Conservation (phyloP, 2,888 invertebrate species). For the Orthosia gracilis region DNA sequence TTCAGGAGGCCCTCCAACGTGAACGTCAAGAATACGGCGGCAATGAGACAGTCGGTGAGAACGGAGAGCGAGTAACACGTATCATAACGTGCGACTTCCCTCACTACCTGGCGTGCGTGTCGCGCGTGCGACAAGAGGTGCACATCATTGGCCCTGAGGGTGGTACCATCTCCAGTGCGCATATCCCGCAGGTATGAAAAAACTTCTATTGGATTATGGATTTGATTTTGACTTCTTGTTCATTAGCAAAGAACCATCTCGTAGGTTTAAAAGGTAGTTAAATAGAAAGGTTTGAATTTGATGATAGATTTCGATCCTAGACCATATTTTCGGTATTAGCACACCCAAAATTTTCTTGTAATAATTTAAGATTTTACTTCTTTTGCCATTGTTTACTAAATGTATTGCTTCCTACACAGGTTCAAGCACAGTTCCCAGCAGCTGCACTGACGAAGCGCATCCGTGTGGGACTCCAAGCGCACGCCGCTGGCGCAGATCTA, state of each 20-base stretch:
- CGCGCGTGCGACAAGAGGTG: constrained; percentile 98
- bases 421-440: constrained; percentile 96
- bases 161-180: constrained; percentile 98
- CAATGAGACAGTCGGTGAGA: constrained; percentile 86
- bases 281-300: background rate
- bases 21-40: constrained; percentile 96
- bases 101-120: constrained; percentile 99
- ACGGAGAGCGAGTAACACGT: constrained; percentile 97
- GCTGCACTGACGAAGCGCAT: constrained; percentile 99
- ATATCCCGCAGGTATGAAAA: constrained; percentile 93
- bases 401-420: constrained; percentile 74
- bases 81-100: constrained; percentile 99
- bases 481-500: constrained; percentile 96
- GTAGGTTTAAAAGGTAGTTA: too few species aligned
- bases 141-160: constrained; percentile 99
- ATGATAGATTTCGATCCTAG: too few species aligned
- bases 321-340: background rate
- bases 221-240: background rate
- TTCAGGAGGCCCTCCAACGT: constrained; percentile 96
- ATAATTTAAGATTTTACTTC: too few species aligned
- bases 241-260: background rate
- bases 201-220: background rate
- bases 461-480: constrained; percentile 99
- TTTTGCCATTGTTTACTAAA: too few species aligned
- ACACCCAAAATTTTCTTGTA: too few species aligned